phyloP scores from a whole-genome alignment of 2,797 vertebrate genomes.

The Calcarius lapponicus region DNA sequence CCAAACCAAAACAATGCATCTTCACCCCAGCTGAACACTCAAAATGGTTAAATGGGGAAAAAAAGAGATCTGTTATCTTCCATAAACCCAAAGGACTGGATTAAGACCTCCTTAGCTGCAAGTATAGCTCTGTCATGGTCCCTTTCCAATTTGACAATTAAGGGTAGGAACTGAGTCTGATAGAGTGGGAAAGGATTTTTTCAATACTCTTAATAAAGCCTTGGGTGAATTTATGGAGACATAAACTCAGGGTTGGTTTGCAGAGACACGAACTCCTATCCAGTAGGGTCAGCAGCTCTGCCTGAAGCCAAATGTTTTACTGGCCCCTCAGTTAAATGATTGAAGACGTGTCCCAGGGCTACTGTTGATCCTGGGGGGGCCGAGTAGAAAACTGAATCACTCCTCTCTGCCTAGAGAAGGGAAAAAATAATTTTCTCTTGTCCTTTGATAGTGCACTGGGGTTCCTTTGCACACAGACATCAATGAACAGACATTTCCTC shows the following conservation, averaged over 20 bases:
- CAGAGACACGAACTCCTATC: neutral
- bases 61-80: neutral
- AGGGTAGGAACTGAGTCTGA: neutral
- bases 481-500: neutral
- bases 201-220: neutral
- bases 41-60: neutral
- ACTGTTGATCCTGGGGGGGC: neutral
- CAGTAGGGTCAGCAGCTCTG: neutral
- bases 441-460: neutral
- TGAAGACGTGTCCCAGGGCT: neutral
- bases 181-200: neutral
- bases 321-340: neutral
- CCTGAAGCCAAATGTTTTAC: neutral
- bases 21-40: neutral
- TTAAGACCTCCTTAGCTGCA: neutral
- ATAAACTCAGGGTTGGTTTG: neutral
- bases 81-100: neutral
- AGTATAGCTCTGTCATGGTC: neutral
- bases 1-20: neutral
- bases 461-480: neutral
- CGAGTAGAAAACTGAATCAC: neutral
- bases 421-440: neutral
- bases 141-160: neutral
- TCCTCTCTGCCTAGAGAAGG: neutral
- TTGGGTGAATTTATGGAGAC: neutral